Evolutionary conservation across 1,140 invertebrate species (phyloP), one percentile per base, ranked within the genome.

Genomic region (Hycleus cichorii): DNA sequence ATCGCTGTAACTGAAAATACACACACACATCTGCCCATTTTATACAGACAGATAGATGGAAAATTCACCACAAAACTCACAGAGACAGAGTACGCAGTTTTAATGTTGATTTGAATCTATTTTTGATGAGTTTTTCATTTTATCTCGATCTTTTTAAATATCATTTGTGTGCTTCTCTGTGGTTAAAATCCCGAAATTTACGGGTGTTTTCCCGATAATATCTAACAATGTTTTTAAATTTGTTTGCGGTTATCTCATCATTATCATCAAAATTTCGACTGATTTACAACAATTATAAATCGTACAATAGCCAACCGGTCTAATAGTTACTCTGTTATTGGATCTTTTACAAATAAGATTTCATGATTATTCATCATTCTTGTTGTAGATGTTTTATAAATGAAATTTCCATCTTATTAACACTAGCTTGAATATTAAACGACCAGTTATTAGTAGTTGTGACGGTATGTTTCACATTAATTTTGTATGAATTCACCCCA

Each of bases 51-150:
- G 18, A 32, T 4, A 32, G 32, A 32, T 32, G 7, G 32, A 32
- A 32, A 32, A 32, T 32, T 32, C 4, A 4, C 32, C 32, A 7
- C 32, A 32, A 53, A 53, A 42, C 47, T 45, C 59, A 32, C 47
- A 42, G 57, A 18, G 18, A 18, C 45, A 51, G 50, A 63, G 40
- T 48, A 45, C 50, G 40, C 50, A 65, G 59, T 67, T 69, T 69
- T 72, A 72, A 72, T 70, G 69, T 65, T 69, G 70, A 70, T 69
- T 70, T 66, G 64, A 66, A 71, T 69, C 69, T 71, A 64, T 69
- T 42, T 32, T 69, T 72, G 69, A 71, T 71, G 70, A 72, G 69
- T 69, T 71, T 69, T 69, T 42, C 32, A 0, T 66, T 68, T 71
- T 42, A 67, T 71, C 71, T 69, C 51, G 69, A 69, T 70, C 64